Conservation (phyloP, 1,140 invertebrate genomes). For the Drosophila tropicalis region DNA sequence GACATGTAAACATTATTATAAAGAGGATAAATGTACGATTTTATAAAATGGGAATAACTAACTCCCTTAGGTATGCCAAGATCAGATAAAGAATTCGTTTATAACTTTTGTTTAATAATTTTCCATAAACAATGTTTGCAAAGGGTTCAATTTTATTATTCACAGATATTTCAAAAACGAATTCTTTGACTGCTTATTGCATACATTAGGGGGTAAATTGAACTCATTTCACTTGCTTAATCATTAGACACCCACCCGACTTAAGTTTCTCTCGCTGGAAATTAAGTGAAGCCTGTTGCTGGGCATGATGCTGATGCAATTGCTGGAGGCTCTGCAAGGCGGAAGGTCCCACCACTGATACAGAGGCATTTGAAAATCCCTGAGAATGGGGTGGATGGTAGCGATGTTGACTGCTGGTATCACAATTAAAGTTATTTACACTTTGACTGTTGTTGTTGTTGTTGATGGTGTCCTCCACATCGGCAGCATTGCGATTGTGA, state of each 20-base stretch:
- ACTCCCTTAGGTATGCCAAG: too few species aligned
- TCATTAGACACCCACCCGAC: conserved; percentile 53
- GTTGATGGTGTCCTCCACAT: conserved; percentile 34
- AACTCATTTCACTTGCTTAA: too few species aligned
- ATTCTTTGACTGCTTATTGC: neutral
- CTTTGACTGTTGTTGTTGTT: conserved; percentile 55
- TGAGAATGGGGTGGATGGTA: conserved; percentile 56
- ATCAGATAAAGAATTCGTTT: too few species aligned
- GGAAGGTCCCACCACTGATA: conserved; percentile 68
- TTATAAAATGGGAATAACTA: too few species aligned
- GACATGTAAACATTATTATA: neutral
- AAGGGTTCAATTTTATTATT: too few species aligned
- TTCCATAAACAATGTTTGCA: too few species aligned
- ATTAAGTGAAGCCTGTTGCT: conserved; percentile 73
- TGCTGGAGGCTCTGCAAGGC: conserved; percentile 81
- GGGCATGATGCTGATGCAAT: conserved; percentile 81
- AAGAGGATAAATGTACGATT: too few species aligned
- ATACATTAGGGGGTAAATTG: too few species aligned
- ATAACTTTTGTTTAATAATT: too few species aligned
- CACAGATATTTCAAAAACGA: too few species aligned
- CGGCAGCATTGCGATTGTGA: conserved; percentile 35
- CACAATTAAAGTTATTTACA: conserved; percentile 82
- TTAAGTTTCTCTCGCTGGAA: conserved; percentile 79
- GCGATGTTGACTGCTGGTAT: conserved; percentile 64
- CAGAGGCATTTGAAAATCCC: conserved; percentile 53